phyloP scores from a whole-genome alignment of 2,888 invertebrate species.

The Callimorpha dominula region DNA sequence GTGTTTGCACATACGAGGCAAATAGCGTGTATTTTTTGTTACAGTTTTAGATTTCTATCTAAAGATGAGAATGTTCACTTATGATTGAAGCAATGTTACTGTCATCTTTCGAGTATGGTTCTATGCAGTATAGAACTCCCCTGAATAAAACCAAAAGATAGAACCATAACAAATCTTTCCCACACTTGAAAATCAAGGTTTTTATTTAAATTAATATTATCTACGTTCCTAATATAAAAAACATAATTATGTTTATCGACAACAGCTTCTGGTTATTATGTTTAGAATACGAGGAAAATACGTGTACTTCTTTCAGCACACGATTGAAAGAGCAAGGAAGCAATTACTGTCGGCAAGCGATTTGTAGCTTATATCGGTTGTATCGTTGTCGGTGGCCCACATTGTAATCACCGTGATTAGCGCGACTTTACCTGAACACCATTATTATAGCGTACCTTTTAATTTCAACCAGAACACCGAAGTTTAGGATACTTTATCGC shows the following conservation, averaged over 20 bases:
- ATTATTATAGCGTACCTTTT: slow-evolving; percentile 36
- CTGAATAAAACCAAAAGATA: not conserved
- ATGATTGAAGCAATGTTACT: not conserved
- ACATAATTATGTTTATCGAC: not conserved
- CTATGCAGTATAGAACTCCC: not conserved
- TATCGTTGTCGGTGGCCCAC: slow-evolving; percentile 54
- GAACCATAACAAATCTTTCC: not conserved
- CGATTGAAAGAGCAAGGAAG: slow-evolving; percentile 30
- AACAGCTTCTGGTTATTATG: not conserved
- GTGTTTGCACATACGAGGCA: no score
- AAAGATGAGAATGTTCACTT: not conserved
- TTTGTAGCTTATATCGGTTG: slow-evolving; percentile 13
- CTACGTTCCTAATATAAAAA: not conserved
- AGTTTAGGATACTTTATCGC: slow-evolving; percentile 44
- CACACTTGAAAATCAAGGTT: not conserved
- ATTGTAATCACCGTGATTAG: slow-evolving; percentile 62
- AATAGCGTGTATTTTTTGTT: no score
- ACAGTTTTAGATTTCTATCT: not conserved
- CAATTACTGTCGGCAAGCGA: slow-evolving; percentile 44
- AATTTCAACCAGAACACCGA: slow-evolving; percentile 39
- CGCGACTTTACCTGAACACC: slow-evolving; percentile 44
- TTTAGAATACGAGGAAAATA: not conserved
- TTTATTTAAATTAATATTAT: not conserved
- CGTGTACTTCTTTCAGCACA: slow-evolving; percentile 27
- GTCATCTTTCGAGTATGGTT: not conserved